phyloP scores from a whole-genome alignment of 2,113 vertebrate species.

The Chaetodon auriga region DNA sequence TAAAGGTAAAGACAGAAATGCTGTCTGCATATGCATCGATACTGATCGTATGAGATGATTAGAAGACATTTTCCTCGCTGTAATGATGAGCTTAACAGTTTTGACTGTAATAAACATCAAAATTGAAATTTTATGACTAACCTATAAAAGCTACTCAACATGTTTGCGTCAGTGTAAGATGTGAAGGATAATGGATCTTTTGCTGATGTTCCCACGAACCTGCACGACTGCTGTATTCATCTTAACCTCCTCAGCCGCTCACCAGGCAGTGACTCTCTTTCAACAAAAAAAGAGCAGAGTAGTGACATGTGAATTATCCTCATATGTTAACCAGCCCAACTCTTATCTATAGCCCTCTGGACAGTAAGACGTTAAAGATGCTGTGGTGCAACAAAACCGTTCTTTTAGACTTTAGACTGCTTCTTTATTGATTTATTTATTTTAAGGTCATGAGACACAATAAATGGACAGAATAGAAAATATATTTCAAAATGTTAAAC shows the following conservation, averaged over 20 bases:
- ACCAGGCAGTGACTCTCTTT: neutral
- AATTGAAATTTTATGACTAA: neutral
- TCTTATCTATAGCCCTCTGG: too few relatives aligned
- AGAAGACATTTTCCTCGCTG: neutral
- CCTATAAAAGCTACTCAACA: neutral
- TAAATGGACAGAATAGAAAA: too few relatives aligned
- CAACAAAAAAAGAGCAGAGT: neutral
- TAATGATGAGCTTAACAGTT: neutral
- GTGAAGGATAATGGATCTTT: neutral
- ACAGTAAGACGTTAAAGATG: too few relatives aligned
- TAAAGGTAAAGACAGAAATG: neutral
- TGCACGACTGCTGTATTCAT: neutral
- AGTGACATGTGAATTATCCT: too few relatives aligned
- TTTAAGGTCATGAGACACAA: too few relatives aligned
- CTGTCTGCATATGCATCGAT: neutral
- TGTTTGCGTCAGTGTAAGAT: neutral
- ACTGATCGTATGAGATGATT: neutral
- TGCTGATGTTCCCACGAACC: neutral
- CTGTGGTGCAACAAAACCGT: too few relatives aligned
- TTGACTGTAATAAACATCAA: neutral
- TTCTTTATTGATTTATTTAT: too few relatives aligned
- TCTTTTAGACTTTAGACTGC: too few relatives aligned
- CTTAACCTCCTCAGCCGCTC: neutral
- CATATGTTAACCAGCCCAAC: too few relatives aligned
- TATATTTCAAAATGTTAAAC: too few relatives aligned